These are phyloP conservation scores for Ophioninae sp. DNA, from an alignment of 2,888 invertebrate species.

Conservation along the genomic window DNA sequence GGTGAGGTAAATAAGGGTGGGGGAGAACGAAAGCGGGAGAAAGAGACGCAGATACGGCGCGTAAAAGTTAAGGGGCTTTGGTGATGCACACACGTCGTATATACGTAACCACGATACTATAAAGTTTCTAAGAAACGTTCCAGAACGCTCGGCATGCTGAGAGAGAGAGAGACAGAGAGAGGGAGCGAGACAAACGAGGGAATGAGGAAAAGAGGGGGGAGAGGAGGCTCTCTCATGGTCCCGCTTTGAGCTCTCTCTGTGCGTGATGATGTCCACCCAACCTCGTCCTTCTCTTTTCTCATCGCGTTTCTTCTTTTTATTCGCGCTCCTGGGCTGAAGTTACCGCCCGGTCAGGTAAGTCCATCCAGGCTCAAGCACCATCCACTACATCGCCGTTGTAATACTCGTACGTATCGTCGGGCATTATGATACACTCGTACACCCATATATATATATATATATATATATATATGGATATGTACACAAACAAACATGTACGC, in stretches of 20 bases:
- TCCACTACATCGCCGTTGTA: constrained; percentile 4
- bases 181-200: no score
- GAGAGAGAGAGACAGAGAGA: no score
- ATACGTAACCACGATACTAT: constrained; percentile 60
- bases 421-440: constrained; percentile 18
- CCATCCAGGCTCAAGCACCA: constrained; percentile 18
- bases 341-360: constrained; percentile 53
- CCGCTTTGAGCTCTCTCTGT: constrained; percentile 34
- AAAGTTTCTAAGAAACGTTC: constrained; percentile 60
- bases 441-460: not conserved
- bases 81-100: constrained; percentile 45
- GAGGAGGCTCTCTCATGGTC: constrained; percentile 18
- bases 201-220: not conserved
- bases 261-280: constrained; percentile 31
- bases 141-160: constrained; percentile 53
- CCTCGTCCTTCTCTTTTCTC: constrained; percentile 35
- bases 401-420: constrained; percentile 21
- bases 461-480: not conserved
- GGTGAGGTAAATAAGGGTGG: no score
- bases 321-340: constrained; percentile 32
- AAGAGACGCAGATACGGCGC: not conserved
- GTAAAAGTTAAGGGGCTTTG: constrained; percentile 38
- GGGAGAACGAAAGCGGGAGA: no score
- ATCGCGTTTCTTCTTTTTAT: constrained; percentile 36
- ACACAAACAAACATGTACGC: no score